A percentile compares a stretch with the other conserved stretches of the same genome.
Conservation (phyloP, 1,140 invertebrate genomes). For the Drosophila auraria region DNA sequence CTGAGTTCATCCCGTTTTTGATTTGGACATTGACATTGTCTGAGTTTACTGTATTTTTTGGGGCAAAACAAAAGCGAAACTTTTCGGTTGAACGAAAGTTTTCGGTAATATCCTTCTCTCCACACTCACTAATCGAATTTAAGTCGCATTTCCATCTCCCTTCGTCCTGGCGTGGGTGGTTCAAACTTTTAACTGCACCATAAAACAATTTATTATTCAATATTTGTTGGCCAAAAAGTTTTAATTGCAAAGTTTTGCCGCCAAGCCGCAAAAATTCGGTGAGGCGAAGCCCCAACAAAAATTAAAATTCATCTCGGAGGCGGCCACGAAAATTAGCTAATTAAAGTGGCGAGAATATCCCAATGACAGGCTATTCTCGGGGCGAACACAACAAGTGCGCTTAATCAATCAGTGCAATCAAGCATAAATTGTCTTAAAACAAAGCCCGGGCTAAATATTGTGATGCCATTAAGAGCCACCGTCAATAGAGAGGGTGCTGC, state of each 20-base stretch:
- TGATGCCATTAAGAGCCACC: constrained; percentile 76
- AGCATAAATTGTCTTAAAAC: constrained; percentile 82
- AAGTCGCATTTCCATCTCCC: constrained; percentile 13
- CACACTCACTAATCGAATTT: constrained; percentile 41
- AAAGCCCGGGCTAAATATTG: constrained; percentile 76
- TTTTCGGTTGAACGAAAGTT: constrained; percentile 34
- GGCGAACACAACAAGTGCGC: constrained; percentile 62
- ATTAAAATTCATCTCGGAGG: constrained; percentile 35
- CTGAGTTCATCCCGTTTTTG: constrained; percentile 22
- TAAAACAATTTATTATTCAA: constrained; percentile 76
- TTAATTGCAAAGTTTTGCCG: constrained; percentile 70
- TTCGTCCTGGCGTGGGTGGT: not conserved
- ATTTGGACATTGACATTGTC: constrained; percentile 60
- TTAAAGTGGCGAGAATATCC: constrained; percentile 49
- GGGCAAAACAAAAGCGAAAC: constrained; percentile 5
- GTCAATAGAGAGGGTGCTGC: constrained; percentile 45
- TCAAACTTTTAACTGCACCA: constrained; percentile 56
- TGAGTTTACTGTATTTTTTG: not conserved
- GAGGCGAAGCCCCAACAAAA: constrained; percentile 1
- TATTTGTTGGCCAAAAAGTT: constrained; percentile 63
- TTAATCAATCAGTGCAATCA: constrained; percentile 83
- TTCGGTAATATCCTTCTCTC: not conserved
- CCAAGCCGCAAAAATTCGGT: constrained; percentile 18
- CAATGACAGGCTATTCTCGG: constrained; percentile 33
- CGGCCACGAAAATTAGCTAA: constrained; percentile 46